phyloP scores from a whole-genome alignment of 2,888 invertebrate species.

The Caenorhabditis parvicauda region DNA sequence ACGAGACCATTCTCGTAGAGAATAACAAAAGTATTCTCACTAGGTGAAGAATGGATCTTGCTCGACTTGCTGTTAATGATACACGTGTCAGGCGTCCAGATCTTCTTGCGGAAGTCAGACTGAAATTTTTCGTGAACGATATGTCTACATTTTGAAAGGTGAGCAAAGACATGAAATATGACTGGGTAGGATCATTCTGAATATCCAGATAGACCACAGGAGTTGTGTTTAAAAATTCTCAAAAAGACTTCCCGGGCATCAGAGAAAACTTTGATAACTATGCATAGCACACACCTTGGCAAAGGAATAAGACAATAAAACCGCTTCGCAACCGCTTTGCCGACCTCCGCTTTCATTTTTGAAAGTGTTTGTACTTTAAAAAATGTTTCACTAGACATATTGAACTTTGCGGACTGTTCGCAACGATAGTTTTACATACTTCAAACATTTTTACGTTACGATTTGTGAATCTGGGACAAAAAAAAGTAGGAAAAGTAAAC shows the following conservation, averaged over 20 bases:
- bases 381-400: too few species aligned
- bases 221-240: not conserved
- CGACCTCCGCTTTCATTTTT: too few species aligned
- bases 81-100: slow-evolving; percentile 63
- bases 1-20: slow-evolving; percentile 62
- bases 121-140: slow-evolving; percentile 11
- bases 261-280: too few species aligned
- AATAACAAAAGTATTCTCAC: slow-evolving; percentile 63
- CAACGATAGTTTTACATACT: too few species aligned
- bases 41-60: slow-evolving; percentile 58
- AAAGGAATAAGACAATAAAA: too few species aligned
- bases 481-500: too few species aligned
- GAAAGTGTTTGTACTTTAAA: too few species aligned
- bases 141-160: not conserved
- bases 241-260: not conserved
- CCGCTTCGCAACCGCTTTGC: too few species aligned
- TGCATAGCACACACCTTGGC: too few species aligned
- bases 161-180: not conserved
- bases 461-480: too few species aligned
- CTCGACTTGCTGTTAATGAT: slow-evolving; percentile 56
- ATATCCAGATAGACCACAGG: not conserved
- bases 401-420: too few species aligned
- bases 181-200: not conserved
- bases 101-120: slow-evolving; percentile 57
- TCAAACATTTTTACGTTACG: too few species aligned